A percentile compares a stretch with the other conserved stretches of the same genome.
Conservation (phyloP, 2,797 vertebrate genomes). For the Sebastes hopkinsi region DNA sequence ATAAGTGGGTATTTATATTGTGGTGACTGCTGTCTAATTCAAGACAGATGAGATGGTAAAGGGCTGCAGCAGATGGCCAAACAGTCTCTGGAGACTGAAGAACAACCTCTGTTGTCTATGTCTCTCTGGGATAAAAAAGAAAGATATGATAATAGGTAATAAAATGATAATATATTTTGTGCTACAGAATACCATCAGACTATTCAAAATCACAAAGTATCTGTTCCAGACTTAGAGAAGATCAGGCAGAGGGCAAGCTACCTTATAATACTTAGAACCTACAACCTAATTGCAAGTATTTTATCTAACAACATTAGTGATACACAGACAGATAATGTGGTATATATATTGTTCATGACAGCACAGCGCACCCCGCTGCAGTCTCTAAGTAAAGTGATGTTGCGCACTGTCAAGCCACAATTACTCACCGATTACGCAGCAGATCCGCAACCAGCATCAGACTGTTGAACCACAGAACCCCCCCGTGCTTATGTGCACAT, state of each 20-base stretch:
- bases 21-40: constrained; percentile 68
- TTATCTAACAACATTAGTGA: neutral
- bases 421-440: too few species aligned
- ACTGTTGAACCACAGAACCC: too few species aligned
- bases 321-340: neutral
- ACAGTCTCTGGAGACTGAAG: constrained; percentile 13
- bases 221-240: neutral
- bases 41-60: constrained; percentile 61
- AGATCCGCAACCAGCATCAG: too few species aligned
- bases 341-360: neutral
- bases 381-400: too few species aligned
- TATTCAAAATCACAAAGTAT: neutral
- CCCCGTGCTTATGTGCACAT: too few species aligned
- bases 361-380: too few species aligned
- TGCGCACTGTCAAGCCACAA: too few species aligned
- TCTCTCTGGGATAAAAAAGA: neutral
- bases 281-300: neutral
- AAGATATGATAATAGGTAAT: neutral
- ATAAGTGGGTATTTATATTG: constrained; percentile 70
- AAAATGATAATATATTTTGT: neutral
- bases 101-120: constrained; percentile 1
- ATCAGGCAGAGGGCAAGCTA: neutral
- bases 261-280: neutral
- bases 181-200: neutral
- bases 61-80: constrained; percentile 33